Percentiles rank a stretch among this genome's conserved stretches.
These are phyloP conservation scores for Parazoanthus darwini DNA, from an alignment of 92 coral and sea anemone species.

Conservation along the genomic window DNA sequence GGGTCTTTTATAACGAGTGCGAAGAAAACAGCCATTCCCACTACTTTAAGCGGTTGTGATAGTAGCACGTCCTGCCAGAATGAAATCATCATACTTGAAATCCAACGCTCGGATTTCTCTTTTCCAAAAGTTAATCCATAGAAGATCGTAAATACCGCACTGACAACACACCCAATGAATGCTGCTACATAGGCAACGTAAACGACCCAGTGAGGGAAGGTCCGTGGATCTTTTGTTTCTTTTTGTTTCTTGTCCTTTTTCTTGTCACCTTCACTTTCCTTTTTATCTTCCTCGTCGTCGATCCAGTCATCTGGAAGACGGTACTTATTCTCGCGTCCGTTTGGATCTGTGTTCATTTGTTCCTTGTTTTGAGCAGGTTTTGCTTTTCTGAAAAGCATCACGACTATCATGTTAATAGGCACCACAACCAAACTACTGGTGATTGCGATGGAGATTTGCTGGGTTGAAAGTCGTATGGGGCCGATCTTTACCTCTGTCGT, in stretches of 20 bases:
- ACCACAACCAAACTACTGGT: constrained; percentile 79
- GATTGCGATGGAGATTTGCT: constrained; percentile 76
- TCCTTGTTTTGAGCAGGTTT: constrained; percentile 37
- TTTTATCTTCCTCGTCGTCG: constrained; percentile 17
- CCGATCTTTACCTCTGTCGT: constrained; percentile 69
- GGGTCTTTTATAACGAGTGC: constrained; percentile 91
- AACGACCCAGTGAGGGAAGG: constrained; percentile 69
- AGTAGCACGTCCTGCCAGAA: constrained; percentile 88
- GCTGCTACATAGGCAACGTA: constrained; percentile 79
- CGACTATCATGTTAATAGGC: constrained; percentile 72
- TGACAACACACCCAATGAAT: constrained; percentile 59
- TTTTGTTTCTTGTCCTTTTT: constrained; percentile 44
- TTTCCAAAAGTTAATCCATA: constrained; percentile 80
- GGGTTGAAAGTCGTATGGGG: constrained; percentile 73
- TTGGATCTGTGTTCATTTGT: constrained; percentile 5
- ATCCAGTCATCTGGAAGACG: constrained; percentile 12
- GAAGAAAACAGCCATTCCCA: constrained; percentile 70
- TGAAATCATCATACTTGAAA: constrained; percentile 81
- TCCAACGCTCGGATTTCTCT: constrained; percentile 85
- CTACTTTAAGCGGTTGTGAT: constrained; percentile 88
- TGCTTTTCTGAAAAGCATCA: constrained; percentile 77
- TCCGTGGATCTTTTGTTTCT: constrained; percentile 56
- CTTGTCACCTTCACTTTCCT: constrained; percentile 1
- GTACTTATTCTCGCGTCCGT: constrained; percentile 13
- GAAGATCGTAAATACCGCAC: constrained; percentile 71